A percentile compares a stretch with the other conserved stretches of the same genome.
Evolutionary conservation across 1,140 invertebrate genomes (phyloP).

Genomic region (Papilio polytes): DNA sequence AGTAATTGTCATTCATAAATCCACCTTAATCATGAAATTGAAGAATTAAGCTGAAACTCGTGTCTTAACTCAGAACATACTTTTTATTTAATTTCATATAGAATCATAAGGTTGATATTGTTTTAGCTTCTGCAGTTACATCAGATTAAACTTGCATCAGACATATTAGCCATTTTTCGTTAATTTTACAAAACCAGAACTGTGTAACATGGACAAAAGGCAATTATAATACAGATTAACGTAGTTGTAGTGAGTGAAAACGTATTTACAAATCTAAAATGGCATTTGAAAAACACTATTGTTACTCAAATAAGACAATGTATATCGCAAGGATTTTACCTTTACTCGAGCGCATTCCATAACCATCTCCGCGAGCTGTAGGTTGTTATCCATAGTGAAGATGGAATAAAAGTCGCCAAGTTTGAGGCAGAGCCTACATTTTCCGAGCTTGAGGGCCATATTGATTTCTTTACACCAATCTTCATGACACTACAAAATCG

Average conservation of each 20-base stretch:
- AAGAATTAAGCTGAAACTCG: too few species aligned
- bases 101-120: too few species aligned
- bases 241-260: not conserved
- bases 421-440: constrained; percentile 83
- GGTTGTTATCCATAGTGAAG: constrained; percentile 79
- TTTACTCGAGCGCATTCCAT: constrained; percentile 85
- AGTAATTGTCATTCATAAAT: too few species aligned
- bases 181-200: too few species aligned
- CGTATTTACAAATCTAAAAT: not conserved
- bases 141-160: not conserved
- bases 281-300: not conserved
- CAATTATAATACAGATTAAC: not conserved
- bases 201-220: not conserved
- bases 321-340: constrained; percentile 63
- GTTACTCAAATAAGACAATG: constrained; percentile 16
- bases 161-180: not conserved
- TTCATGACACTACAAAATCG: constrained; percentile 67
- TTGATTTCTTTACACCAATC: constrained; percentile 73
- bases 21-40: too few species aligned
- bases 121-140: too few species aligned
- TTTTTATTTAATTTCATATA: too few species aligned
- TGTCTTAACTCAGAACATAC: too few species aligned
- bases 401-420: constrained; percentile 83
- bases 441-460: constrained; percentile 82
- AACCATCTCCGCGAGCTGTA: constrained; percentile 84